phyloP scores from a whole-genome alignment of 2,113 vertebrate species.

The Tachycineta bicolor region DNA sequence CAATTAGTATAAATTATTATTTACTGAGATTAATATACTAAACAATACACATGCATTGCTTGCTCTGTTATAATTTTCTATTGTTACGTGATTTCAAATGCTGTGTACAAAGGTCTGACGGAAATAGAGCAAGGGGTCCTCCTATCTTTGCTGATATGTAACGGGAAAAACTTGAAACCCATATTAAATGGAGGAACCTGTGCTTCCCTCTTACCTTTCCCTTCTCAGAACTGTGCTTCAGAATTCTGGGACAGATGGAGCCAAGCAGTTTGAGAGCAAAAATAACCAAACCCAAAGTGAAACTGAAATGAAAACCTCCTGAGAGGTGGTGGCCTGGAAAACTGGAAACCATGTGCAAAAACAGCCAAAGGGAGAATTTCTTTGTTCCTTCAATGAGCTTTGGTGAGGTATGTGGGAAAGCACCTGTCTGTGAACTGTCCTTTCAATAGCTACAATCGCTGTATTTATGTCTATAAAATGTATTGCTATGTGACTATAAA shows the following conservation, averaged over 20 bases:
- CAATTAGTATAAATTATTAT: not conserved
- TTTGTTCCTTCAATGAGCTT: not conserved
- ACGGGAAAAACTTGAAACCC: not conserved
- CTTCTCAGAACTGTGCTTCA: not conserved
- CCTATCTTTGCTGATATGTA: not conserved
- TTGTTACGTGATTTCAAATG: not conserved
- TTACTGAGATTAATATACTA: not conserved
- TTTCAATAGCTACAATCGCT: not conserved
- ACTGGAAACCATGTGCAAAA: not conserved
- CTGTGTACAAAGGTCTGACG: fast-evolving
- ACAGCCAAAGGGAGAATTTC: not conserved
- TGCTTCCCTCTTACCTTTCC: not conserved
- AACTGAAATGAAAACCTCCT: not conserved
- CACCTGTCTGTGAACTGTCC: not conserved
- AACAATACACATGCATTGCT: not conserved
- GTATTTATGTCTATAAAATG: not conserved
- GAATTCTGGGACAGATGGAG: not conserved
- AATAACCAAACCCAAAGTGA: not conserved
- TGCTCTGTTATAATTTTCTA: not conserved
- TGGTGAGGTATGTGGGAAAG: not conserved
- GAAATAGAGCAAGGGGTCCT: not conserved
- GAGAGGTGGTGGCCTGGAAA: not conserved
- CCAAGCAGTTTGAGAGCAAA: not conserved
- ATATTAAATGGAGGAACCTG: not conserved
- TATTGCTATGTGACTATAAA: not conserved